Evolutionary conservation across 2,113 vertebrate genomes (phyloP), one percentile per base, ranked within the genome.

Genomic region (Collichthys lucidus): DNA sequence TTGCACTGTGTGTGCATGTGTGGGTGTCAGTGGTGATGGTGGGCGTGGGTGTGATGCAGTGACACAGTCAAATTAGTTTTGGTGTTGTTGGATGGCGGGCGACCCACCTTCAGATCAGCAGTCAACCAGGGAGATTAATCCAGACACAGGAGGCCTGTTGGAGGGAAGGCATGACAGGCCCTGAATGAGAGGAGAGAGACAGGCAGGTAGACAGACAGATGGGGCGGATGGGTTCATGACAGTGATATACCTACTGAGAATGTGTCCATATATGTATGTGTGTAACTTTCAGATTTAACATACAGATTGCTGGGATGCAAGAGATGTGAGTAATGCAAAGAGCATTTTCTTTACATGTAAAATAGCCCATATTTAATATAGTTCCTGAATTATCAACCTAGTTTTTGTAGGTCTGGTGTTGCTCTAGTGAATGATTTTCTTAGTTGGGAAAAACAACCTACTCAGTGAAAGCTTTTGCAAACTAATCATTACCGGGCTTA

Each of bases 31-130:
- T 47, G 80, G 68, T 55, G 63, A 60, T 46, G 70, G 75, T 72
- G 79, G 73, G 74, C 6, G 56, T 78, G 72, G 46, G 60, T 63
- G 71, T 83, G 84, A 60, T n/a, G 40, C 80, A 72, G 73, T 66
- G 75, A 90, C 89, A 92, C 86, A 52, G 91, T 80, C 85, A 91
- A 92, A 94, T 94, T 86, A 90, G 82, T 93, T 92, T 87, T 74
- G 88, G 82, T 88, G 72, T 64, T 86, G 78, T 87, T 82, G 68
- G 88, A 89, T 78, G 81, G 76, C 44, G 74, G 60, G 49, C 68
- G 57, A 79, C 80, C 91, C 88, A 88, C 87, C 75, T 86, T 87
- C 82, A 86, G 79, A 84, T 88, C 80, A 80, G 88, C 71, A 85
- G 64, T 90, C 80, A 80, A 74, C 70, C 80, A 62, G 77, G 55